Percentiles rank a stretch among this genome's conserved stretches.
Evolutionary conservation across 37 sponge, comb jelly and placozoan species (phyloP).

Genomic region (Haliclona indistincta): DNA sequence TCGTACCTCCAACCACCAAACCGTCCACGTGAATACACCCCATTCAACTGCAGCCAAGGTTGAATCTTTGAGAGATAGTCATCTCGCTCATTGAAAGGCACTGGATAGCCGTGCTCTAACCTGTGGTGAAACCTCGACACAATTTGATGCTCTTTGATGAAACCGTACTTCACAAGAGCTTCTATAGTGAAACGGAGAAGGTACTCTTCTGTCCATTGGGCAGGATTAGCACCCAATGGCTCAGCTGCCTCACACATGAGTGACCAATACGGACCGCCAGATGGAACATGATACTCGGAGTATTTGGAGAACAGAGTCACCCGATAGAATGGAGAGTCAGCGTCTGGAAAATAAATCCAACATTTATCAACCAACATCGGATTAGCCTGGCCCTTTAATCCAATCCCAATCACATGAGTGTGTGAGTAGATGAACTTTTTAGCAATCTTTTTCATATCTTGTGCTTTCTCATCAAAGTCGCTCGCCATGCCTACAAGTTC

Average conservation of each 20-base stretch:
- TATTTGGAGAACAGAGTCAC: constrained; percentile 53
- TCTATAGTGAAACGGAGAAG: constrained; percentile 6
- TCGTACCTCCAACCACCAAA: constrained; percentile 54
- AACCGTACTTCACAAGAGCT: constrained; percentile 24
- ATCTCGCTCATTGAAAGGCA: constrained; percentile 30
- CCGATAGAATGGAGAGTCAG: constrained; percentile 51
- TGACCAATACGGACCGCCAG: constrained; percentile 31
- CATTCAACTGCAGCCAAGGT: constrained; percentile 27
- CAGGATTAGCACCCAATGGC: background rate
- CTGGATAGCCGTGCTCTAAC: constrained; percentile 48
- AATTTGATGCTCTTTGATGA: constrained; percentile 12
- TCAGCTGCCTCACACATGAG: constrained; percentile 59
- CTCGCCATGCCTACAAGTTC: constrained; percentile 11
- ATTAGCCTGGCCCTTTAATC: constrained; percentile 34
- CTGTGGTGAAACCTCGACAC: constrained; percentile 30
- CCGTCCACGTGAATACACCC: constrained; percentile 26
- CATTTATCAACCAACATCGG: constrained; percentile 26
- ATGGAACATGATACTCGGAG: constrained; percentile 46
- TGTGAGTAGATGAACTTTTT: constrained; percentile 22
- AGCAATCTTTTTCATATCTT: constrained; percentile 10
- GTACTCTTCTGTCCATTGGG: constrained; percentile 9
- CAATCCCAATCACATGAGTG: constrained; percentile 58
- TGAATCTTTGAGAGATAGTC: background rate
- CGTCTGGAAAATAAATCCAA: constrained; percentile 62
- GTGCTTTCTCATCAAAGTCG: background rate